A percentile compares a stretch with the other conserved stretches of the same genome.
Evolutionary conservation across 1,140 invertebrate genomes (phyloP).

Genomic region (Microplitis demolitor): DNA sequence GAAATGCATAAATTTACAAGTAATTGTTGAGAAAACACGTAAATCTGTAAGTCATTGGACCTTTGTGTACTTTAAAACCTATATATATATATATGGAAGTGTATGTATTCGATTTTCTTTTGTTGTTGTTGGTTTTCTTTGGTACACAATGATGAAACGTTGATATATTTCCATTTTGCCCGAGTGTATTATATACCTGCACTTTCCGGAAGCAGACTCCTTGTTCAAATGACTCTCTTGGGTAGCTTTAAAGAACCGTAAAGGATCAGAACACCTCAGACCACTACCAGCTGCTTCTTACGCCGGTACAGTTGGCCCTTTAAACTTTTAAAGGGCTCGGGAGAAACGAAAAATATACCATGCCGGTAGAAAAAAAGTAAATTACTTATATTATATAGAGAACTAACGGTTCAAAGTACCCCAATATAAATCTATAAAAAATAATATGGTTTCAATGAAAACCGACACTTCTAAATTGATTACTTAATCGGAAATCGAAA

Average conservation of each 20-base stretch:
- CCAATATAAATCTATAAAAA: too few species aligned
- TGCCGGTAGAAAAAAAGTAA: background rate
- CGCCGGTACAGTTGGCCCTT: constrained; percentile 10
- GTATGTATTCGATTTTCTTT: background rate
- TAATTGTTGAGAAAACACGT: too few species aligned
- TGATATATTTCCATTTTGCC: background rate
- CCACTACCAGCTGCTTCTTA: background rate
- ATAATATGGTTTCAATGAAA: too few species aligned
- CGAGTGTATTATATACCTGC: background rate
- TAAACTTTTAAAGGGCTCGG: constrained; percentile 26
- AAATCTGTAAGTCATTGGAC: too few species aligned
- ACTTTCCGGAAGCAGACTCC: background rate
- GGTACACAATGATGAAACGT: background rate
- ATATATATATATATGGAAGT: background rate
- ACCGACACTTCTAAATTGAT: too few species aligned
- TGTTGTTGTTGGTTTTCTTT: too few species aligned
- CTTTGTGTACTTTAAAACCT: background rate
- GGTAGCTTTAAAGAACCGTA: constrained; percentile 5
- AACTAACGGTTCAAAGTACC: background rate
- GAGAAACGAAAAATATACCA: background rate
- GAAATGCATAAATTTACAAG: too few species aligned
- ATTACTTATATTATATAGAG: constrained; percentile 2
- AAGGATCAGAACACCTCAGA: constrained; percentile 5
- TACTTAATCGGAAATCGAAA: too few species aligned
- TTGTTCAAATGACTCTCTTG: constrained; percentile 8